Percentiles rank a stretch among this genome's conserved stretches.
These are phyloP conservation scores for Hemitrygon akajei DNA, from an alignment of 2,797 vertebrate genomes.

Conservation along the genomic window DNA sequence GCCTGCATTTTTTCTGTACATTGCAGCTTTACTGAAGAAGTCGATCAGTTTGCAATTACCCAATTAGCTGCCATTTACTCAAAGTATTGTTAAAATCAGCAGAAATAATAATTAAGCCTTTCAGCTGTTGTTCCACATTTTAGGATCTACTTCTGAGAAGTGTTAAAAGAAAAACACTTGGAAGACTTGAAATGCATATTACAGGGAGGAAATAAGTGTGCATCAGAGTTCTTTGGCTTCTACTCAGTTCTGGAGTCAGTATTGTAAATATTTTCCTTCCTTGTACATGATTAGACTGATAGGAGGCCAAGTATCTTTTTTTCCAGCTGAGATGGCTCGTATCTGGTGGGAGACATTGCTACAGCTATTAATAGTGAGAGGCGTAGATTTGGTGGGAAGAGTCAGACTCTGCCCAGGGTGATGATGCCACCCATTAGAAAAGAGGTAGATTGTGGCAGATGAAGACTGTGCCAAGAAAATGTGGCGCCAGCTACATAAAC, in stretches of 20 bases:
- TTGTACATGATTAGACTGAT: conserved; percentile 32
- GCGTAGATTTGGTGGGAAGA: conserved; percentile 23
- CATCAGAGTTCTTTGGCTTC: conserved; percentile 29
- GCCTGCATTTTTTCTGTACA: background rate
- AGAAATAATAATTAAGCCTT: conserved; percentile 11
- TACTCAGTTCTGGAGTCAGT: conserved; percentile 30
- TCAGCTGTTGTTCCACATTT: no score
- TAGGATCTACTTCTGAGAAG: background rate
- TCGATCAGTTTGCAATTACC: background rate
- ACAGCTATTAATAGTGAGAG: conserved; percentile 28
- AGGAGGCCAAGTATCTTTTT: conserved; percentile 8
- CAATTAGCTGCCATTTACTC: background rate
- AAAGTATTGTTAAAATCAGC: background rate
- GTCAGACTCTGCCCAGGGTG: conserved; percentile 2
- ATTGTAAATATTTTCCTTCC: conserved; percentile 38
- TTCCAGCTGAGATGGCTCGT: background rate
- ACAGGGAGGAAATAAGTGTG: background rate
- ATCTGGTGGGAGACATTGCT: conserved; percentile 29
- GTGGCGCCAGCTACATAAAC: conserved; percentile 33
- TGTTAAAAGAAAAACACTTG: background rate
- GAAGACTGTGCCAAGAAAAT: conserved; percentile 30
- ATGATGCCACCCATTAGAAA: conserved; percentile 10
- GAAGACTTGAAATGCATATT: conserved; percentile 1
- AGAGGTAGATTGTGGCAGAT: conserved; percentile 28
- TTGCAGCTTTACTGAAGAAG: background rate